phyloP scores from a whole-genome alignment of 2,113 vertebrate genomes.

The Meriones unguiculatus region DNA sequence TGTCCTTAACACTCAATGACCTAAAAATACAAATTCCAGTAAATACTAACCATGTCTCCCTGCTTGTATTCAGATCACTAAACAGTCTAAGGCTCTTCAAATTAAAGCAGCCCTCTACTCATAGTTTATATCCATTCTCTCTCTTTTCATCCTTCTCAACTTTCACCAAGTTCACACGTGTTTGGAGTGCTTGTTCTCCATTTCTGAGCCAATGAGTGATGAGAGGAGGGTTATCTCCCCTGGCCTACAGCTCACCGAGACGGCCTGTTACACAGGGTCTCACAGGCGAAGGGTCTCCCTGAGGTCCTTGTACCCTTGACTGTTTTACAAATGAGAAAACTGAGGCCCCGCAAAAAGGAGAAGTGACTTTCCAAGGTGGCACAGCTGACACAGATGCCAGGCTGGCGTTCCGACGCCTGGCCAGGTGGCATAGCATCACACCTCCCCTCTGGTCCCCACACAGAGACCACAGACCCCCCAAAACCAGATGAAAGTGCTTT shows the following conservation, averaged over 20 bases:
- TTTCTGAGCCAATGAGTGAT: slow-evolving; percentile 62
- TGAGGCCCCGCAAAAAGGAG: slow-evolving; percentile 67
- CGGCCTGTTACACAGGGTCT: background rate
- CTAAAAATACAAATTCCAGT: slow-evolving; percentile 71
- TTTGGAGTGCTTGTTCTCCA: background rate
- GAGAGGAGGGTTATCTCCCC: background rate
- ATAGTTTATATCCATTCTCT: slow-evolving; percentile 68
- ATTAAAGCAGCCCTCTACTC: slow-evolving; percentile 69
- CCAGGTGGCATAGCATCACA: background rate
- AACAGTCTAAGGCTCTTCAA: slow-evolving; percentile 68
- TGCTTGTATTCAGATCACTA: slow-evolving; percentile 77
- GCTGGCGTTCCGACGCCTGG: background rate
- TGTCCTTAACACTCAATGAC: slow-evolving; percentile 75
- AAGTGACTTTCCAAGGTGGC: slow-evolving; percentile 72
- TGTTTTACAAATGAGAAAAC: slow-evolving; percentile 83
- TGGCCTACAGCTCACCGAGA: slow-evolving; percentile 22
- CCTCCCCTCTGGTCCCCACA: background rate
- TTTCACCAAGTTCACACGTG: slow-evolving; percentile 60
- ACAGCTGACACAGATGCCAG: background rate
- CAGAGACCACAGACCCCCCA: background rate
- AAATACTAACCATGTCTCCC: slow-evolving; percentile 79
- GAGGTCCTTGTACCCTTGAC: slow-evolving; percentile 48
- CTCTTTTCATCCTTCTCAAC: slow-evolving; percentile 67
- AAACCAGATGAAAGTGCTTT: background rate
- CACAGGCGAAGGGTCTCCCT: slow-evolving; percentile 10